Conservation (phyloP, 2,113 vertebrate species). For the Pachypanchax playfairii region DNA sequence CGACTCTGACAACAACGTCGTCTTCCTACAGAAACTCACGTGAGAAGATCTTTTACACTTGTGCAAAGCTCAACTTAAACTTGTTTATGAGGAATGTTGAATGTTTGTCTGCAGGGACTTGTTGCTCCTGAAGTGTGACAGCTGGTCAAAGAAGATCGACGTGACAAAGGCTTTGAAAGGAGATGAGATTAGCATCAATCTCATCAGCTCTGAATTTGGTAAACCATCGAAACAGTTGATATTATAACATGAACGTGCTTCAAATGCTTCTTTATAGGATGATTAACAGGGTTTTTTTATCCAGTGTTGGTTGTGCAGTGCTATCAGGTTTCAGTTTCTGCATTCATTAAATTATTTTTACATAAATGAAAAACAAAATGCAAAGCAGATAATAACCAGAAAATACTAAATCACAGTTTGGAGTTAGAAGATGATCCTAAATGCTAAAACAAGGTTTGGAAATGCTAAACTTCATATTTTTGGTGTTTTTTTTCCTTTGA, state of each 20-base stretch:
- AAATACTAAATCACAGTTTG: too few species aligned
- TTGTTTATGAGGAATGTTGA: background rate
- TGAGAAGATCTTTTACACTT: slow-evolving; percentile 32
- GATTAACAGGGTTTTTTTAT: too few species aligned
- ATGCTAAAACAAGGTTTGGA: too few species aligned
- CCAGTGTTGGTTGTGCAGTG: too few species aligned
- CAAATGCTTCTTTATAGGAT: too few species aligned
- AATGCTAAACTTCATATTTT: background rate
- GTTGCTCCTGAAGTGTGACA: slow-evolving; percentile 85
- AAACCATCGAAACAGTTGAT: slow-evolving; percentile 3
- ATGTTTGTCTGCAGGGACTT: slow-evolving; percentile 81
- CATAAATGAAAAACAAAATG: too few species aligned
- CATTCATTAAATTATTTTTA: too few species aligned
- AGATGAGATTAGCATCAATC: slow-evolving; percentile 87
- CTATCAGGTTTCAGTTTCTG: too few species aligned
- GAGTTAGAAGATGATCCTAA: too few species aligned
- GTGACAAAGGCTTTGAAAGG: slow-evolving; percentile 83
- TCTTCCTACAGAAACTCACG: slow-evolving; percentile 90
- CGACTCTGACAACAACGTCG: slow-evolving; percentile 88
- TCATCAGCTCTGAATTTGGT: slow-evolving; percentile 98
- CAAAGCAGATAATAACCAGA: too few species aligned
- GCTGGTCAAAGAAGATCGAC: slow-evolving; percentile 91
- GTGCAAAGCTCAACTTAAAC: background rate
- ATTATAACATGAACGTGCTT: too few species aligned
- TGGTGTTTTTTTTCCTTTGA: slow-evolving; percentile 31